Conservation (phyloP, 1,140 invertebrate species). For the Bradysia coprophila region DNA sequence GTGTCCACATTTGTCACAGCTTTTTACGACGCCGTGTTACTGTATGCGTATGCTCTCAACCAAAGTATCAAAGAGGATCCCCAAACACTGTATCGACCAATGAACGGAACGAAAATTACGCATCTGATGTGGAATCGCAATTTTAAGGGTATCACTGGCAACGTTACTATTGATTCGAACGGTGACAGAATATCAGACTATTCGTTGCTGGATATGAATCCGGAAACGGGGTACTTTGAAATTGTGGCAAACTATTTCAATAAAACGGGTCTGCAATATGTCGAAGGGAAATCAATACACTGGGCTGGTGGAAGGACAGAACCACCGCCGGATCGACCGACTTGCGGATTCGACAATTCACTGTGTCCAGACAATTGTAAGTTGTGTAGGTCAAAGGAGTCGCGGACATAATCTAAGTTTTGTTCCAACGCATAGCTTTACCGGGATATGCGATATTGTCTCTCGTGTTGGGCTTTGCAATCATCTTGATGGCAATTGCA, state of each 20-base stretch:
- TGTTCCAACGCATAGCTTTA: constrained; percentile 38
- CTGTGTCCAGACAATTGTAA: constrained; percentile 61
- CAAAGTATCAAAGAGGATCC: constrained; percentile 55
- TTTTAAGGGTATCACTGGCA: constrained; percentile 68
- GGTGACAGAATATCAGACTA: constrained; percentile 84
- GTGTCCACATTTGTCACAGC: constrained; percentile 79
- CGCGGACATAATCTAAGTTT: neutral
- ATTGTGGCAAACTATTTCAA: constrained; percentile 25
- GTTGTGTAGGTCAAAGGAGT: too few species aligned
- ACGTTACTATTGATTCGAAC: constrained; percentile 77
- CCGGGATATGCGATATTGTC: constrained; percentile 73
- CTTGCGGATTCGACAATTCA: constrained; percentile 82
- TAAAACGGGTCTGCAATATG: constrained; percentile 34
- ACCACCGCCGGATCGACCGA: constrained; percentile 66
- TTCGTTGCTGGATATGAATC: constrained; percentile 78
- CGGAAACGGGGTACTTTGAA: constrained; percentile 59
- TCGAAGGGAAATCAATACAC: constrained; percentile 52
- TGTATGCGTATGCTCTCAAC: constrained; percentile 82
- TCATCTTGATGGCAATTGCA: constrained; percentile 52
- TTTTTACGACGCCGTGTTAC: constrained; percentile 86
- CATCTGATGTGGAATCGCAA: constrained; percentile 79
- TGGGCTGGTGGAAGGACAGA: constrained; percentile 63
- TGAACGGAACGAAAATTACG: constrained; percentile 46
- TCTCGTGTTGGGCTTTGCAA: constrained; percentile 59
- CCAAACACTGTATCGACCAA: constrained; percentile 28